A percentile compares a stretch with the other conserved stretches of the same genome.
Evolutionary conservation across 1,140 invertebrate species (phyloP).

Genomic region (Mya arenaria): DNA sequence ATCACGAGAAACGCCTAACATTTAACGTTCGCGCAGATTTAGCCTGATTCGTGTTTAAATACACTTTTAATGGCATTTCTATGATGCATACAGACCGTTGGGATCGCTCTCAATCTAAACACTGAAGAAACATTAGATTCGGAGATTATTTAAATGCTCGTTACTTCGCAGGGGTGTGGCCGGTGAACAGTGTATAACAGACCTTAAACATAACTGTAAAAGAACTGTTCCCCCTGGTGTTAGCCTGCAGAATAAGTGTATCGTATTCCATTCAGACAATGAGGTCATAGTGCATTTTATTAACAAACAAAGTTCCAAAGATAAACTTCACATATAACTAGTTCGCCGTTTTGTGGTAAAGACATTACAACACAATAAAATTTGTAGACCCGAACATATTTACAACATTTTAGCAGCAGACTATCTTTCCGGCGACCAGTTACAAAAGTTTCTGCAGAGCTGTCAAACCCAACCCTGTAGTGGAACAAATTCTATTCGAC

Average conservation of each 20-base stretch:
- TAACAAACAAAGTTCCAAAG: constrained; percentile 1
- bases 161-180: not conserved
- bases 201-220: constrained; percentile 12
- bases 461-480: not conserved
- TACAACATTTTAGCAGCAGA: constrained; percentile 4
- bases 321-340: not conserved
- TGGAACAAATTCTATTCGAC: not conserved
- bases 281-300: not conserved
- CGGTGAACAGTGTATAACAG: not conserved
- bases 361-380: not conserved
- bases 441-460: not conserved
- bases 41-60: constrained; percentile 23
- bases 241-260: not conserved
- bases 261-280: constrained; percentile 25
- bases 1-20: constrained; percentile 28
- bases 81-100: constrained; percentile 28
- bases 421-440: constrained; percentile 1
- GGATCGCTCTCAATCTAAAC: not conserved
- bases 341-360: not conserved
- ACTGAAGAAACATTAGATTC: not conserved
- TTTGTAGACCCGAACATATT: constrained; percentile 31
- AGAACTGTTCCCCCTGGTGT: constrained; percentile 13
- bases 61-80: constrained; percentile 19
- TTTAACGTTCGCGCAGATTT: constrained; percentile 3
- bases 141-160: not conserved